These are phyloP conservation scores for Ivindomyrus marchei DNA, from an alignment of 2,113 vertebrate genomes.

Conservation along the genomic window DNA sequence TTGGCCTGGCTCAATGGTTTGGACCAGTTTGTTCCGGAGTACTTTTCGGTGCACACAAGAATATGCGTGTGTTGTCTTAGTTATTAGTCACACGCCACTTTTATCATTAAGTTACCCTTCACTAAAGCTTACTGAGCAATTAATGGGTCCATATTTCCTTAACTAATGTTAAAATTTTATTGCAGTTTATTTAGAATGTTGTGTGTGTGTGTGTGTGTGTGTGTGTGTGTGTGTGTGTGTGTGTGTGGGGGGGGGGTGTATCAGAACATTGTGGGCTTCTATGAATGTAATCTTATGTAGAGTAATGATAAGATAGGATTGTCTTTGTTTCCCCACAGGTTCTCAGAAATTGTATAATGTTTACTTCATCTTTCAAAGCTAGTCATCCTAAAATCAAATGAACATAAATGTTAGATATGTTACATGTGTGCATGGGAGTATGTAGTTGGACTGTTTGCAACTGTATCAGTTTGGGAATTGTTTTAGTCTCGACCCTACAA, in stretches of 20 bases:
- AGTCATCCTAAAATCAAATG: background rate
- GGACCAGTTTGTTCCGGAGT: slow-evolving; percentile 32
- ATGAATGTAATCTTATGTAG: background rate
- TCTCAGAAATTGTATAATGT: background rate
- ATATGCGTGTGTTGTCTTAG: background rate
- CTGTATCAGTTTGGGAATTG: background rate
- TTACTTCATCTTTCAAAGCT: background rate
- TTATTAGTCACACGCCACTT: background rate
- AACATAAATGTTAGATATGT: background rate
- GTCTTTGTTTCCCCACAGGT: background rate
- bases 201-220: background rate
- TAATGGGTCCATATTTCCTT: background rate
- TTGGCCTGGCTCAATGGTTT: slow-evolving; percentile 65
- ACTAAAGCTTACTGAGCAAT: background rate
- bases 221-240: too few species aligned
- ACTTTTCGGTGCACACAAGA: slow-evolving; percentile 8
- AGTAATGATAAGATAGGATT: background rate
- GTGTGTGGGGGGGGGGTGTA: background rate
- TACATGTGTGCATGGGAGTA: background rate
- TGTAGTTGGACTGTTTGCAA: background rate
- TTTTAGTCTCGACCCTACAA: background rate
- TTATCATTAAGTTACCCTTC: background rate
- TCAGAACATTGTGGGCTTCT: background rate
- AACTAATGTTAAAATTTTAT: background rate
- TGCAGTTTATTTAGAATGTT: background rate